phyloP scores from a whole-genome alignment of 2,797 vertebrate species.

The Pseudocheirus occidentalis region DNA sequence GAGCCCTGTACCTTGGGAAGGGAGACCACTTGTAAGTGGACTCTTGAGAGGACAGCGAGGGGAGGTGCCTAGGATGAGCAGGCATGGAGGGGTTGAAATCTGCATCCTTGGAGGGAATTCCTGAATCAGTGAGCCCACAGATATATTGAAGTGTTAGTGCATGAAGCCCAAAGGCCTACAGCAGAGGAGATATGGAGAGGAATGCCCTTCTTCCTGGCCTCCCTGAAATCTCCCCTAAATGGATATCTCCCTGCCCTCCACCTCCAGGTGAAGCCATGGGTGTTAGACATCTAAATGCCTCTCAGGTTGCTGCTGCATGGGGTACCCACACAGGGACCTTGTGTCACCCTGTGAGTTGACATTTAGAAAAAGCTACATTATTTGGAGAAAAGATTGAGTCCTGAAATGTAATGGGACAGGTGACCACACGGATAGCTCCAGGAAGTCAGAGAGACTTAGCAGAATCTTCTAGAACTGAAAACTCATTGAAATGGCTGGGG shows the following conservation, averaged over 20 bases:
- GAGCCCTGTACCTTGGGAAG: background rate
- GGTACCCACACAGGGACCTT: slow-evolving; percentile 25
- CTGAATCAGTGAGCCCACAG: background rate
- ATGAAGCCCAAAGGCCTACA: background rate
- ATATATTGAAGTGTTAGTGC: background rate
- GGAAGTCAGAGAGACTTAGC: slow-evolving; percentile 66
- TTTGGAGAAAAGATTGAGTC: slow-evolving; percentile 64
- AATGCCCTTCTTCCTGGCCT: background rate
- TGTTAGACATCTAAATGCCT: slow-evolving; percentile 46
- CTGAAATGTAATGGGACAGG: slow-evolving; percentile 67
- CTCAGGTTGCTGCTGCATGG: slow-evolving; percentile 27
- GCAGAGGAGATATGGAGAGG: background rate
- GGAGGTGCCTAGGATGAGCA: background rate
- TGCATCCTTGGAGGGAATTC: background rate
- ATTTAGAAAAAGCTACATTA: slow-evolving; percentile 55
- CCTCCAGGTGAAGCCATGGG: slow-evolving; percentile 23
- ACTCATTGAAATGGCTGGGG: slow-evolving; percentile 62
- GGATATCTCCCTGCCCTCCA: background rate
- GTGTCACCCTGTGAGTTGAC: slow-evolving; percentile 35
- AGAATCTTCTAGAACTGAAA: slow-evolving; percentile 70
- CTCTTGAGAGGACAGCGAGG: background rate
- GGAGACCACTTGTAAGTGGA: background rate
- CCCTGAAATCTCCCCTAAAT: background rate
- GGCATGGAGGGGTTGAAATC: background rate
- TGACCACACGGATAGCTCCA: slow-evolving; percentile 49